Evolutionary conservation across 1,140 invertebrate genomes (phyloP).

Genomic region (Drosophila nigromelanica): DNA sequence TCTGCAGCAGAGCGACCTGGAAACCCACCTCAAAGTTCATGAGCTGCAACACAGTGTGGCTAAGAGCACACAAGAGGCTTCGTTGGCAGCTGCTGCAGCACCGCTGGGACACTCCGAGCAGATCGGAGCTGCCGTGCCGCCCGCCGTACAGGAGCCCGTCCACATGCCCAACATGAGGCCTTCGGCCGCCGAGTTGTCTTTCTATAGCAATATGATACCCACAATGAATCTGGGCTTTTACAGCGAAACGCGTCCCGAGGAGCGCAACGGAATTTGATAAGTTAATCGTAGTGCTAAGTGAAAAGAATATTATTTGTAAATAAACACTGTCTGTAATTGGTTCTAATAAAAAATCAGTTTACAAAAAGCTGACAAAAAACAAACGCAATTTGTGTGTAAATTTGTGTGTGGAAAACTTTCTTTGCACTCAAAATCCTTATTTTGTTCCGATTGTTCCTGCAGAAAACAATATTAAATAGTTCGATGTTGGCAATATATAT

Average conservation of each 20-base stretch:
- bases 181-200: conserved; percentile 65
- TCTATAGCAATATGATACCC: conserved; percentile 79
- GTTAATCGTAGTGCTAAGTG: not conserved
- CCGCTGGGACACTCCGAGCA: conserved; percentile 18
- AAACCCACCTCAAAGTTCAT: conserved; percentile 86
- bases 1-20: conserved; percentile 85
- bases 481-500: too few relatives aligned
- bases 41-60: conserved; percentile 72
- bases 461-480: too few relatives aligned
- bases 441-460: too few relatives aligned
- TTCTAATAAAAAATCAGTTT: not conserved
- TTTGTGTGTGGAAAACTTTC: too few relatives aligned
- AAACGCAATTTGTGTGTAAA: too few relatives aligned
- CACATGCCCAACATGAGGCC: conserved; percentile 39
- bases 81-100: conserved; percentile 38
- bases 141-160: conserved; percentile 11
- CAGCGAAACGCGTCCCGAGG: conserved; percentile 75
- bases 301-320: not conserved
- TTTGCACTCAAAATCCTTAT: too few relatives aligned
- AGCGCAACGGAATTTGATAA: conserved; percentile 32
- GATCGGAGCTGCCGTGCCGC: conserved; percentile 11
- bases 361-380: not conserved
- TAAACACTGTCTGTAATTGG: not conserved
- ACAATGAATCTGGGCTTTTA: conserved; percentile 82
- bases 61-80: conserved; percentile 63